These are phyloP conservation scores for Choloepus hoffmanni DNA, from an alignment of 2,113 vertebrate species.

Conservation along the genomic window DNA sequence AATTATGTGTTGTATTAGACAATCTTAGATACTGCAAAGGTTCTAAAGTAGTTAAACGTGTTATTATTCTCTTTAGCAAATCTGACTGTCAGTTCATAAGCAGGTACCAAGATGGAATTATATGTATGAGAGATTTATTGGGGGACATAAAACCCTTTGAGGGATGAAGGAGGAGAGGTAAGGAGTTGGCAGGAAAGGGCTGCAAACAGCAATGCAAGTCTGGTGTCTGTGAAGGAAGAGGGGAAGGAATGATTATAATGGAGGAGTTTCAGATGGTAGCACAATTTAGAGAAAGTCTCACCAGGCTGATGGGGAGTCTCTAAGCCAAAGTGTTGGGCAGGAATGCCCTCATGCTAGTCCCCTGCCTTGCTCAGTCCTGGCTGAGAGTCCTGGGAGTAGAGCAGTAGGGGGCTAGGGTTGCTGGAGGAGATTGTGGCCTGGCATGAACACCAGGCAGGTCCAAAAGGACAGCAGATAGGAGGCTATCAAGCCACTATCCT, in stretches of 20 bases:
- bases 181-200: no score
- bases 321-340: neutral
- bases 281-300: neutral
- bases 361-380: neutral
- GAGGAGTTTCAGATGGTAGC: rapidly evolving
- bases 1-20: neutral
- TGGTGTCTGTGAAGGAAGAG: neutral
- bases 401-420: rapidly evolving
- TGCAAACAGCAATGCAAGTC: no score
- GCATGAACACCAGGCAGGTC: neutral
- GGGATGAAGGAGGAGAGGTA: neutral
- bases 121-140: no score
- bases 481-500: neutral
- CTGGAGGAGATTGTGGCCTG: neutral
- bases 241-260: no score
- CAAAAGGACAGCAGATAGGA: neutral
- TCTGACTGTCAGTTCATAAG: neutral
- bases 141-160: neutral
- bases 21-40: neutral
- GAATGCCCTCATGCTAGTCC: neutral
- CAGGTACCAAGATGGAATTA: neutral
- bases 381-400: neutral
- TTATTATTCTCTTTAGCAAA: neutral
- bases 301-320: neutral
- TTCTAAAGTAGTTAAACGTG: neutral